Evolutionary conservation across 1,140 invertebrate species (phyloP), one percentile per base, ranked within the genome.

Genomic region (Oryzaephilus surinamensis): DNA sequence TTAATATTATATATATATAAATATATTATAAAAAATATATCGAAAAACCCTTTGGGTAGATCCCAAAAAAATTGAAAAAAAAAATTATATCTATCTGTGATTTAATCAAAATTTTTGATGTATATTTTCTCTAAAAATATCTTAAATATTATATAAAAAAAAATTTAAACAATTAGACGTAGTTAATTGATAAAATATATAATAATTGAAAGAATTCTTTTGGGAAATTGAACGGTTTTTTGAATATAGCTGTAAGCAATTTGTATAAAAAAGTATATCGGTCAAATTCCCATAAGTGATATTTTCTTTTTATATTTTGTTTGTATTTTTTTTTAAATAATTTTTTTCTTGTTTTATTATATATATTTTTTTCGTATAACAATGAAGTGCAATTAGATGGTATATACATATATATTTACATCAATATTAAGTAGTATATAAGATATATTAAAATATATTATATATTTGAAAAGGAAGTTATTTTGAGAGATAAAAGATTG

Each of bases 401-500:
- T 65, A 60, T 62, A 64, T 63, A 64, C 55, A 58, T 63, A 64
- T 63, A 65, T 65, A 66, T 66, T 65, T 65, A 65, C 63, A 65
- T 61, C 63, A 64, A 64, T 64, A 63, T 64, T 64, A 62, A 58
- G 54, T 64, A 63, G 62, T 62, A 59, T 57, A 59, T 63, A 64
- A 63, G 60, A 33, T 63, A 62, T 60, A 61, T 54, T 60, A 51
- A 43, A 57, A 49, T 58, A 60, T 61, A 55, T 57, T 62, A 60
- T 61, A 63, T 63, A 61, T 62, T 60, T 61, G 52, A 60, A 55
- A 50, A 52, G 57, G 61, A 65, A 63, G 60, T 57, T 63, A 61
- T 58, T 60, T 60, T 62, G 69, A 71, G 69, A 71, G 69, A 71
- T 67, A 71, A 67, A 71, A 71, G 69, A 71, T 71, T 71, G 69